Base-by-base conservation (phyloP, 2,888 invertebrate genomes). In the Diabrotica balteata region DNA sequence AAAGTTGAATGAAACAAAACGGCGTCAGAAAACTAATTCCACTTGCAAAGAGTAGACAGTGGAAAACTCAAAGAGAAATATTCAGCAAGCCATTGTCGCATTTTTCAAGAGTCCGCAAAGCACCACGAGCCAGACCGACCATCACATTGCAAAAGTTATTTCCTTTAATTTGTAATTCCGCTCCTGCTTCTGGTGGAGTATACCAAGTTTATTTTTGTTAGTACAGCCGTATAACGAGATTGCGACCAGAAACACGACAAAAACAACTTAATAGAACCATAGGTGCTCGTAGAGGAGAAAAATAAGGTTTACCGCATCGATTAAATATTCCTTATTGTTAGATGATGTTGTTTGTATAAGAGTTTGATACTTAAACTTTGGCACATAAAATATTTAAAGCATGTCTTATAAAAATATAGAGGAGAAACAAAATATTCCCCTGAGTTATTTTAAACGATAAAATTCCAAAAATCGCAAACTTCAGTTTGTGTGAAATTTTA, bases 101-200 rank as follows among this genome's bases (percentile, higher is more conserved):
- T 61, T 61, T 61, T 61, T 61, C 53, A 47, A 51, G 32, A 53
- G 61, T 46, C 54, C 53, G 46, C 45, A 53, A 50, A 53, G 53
- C 46, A 52, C 46, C 53, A 45, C 42, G 32, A 32, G 7, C 17
- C 22, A 22, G 8, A 58, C 58, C 58, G 58, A 10, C 43, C 60
- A 55, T 45, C 51, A 49, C 54, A 57, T 49, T 17, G 49, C 50
- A 59, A 60, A 59, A 71, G 71, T 71, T 71, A 68, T 68, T 71
- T 67, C 65, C 68, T 68, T 66, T 67, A 71, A 67, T 68, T 71
- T 67, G 68, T 67, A 64, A 71, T 71, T 71, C 63, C 49, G 55
- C 58, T 64, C 59, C 64, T 52, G 65, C 53, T 64, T 55, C 64
- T 52, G 67, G 50, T 67, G 57, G 58, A 63, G 64, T 57, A 53